phyloP scores from a whole-genome alignment of 2,888 invertebrate genomes.

The Tachina fera region DNA sequence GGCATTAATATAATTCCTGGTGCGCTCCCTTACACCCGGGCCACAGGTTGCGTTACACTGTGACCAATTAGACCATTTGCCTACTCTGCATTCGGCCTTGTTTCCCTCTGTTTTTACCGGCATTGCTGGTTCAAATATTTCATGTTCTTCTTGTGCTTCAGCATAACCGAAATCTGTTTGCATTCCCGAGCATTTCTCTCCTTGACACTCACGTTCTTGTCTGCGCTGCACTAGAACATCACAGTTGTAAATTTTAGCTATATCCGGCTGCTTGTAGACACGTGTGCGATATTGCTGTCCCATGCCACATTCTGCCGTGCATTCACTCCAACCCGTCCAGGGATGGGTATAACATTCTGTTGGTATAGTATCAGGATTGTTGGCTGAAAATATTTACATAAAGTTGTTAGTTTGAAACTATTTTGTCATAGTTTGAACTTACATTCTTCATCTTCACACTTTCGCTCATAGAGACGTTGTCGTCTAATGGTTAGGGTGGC shows the following conservation, averaged over 20 bases:
- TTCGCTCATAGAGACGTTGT: slow-evolving; percentile 91
- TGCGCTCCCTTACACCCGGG: slow-evolving; percentile 87
- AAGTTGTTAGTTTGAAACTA: not conserved
- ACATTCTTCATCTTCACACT: slow-evolving; percentile 85
- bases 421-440: slow-evolving; percentile 55
- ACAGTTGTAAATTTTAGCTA: slow-evolving; percentile 79
- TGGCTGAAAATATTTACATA: slow-evolving; percentile 73
- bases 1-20: slow-evolving; percentile 86
- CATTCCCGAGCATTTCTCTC: slow-evolving; percentile 74
- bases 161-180: not conserved
- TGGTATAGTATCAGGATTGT: slow-evolving; percentile 80
- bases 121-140: slow-evolving; percentile 24
- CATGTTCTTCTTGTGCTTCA: not conserved
- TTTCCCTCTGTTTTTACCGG: slow-evolving; percentile 28
- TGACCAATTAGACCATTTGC: slow-evolving; percentile 90
- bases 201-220: slow-evolving; percentile 82
- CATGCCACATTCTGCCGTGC: slow-evolving; percentile 83
- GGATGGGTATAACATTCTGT: slow-evolving; percentile 81
- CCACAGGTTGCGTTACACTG: slow-evolving; percentile 90
- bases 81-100: slow-evolving; percentile 86
- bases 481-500: slow-evolving; percentile 92
- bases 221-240: slow-evolving; percentile 72
- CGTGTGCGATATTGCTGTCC: slow-evolving; percentile 81
- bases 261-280: slow-evolving; percentile 79
- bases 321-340: slow-evolving; percentile 84